Base-by-base conservation (phyloP, 2,113 vertebrate genomes). In the Carassius auratus region DNA sequence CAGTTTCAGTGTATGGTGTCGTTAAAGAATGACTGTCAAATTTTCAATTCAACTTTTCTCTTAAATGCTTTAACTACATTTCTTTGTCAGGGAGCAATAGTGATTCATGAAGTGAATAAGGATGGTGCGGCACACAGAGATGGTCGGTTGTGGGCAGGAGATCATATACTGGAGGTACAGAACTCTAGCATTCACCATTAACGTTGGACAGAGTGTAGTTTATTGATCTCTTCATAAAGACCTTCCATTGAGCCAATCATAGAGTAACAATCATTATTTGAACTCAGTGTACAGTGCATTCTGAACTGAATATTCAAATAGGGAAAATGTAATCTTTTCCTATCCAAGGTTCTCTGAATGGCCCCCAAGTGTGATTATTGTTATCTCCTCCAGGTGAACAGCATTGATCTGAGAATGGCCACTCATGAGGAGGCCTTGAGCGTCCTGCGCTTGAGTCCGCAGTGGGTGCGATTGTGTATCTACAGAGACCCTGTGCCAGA, bases 61-160 rank as follows among this genome's bases (percentile, higher is more conserved):
- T 30, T 69, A 33, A 48, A 64, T 26, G 4, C 48, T 33, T 30
- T 30, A 12, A 66, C 23, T 21, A 59, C 12, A 21, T 66, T 9
- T 64, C 30, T 26, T 19, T 66, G n/a, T 55, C 87, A 99, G 98
- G 98, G 97, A 86, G 96, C 95, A 88, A 97, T 98, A 88, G 96
- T 98, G 90, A 96, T 99, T 90, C 98, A 98, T 87, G 98, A 99
- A 92, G 96, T 99, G 3, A 98, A 98, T 89, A 95, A 97, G 91
- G 98, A 97, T 87, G 97, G 98, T 81, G 97, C 97, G 59, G 97
- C 97, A 62, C 97, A 96, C 87, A 98, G 96, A 93, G 98, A 99
- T 83, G 96, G 98, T 50, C 95, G 98, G 85, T 92, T 99, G 3
- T 96, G 95, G 95, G 97, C 97, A 88, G 98, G 98, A 33, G 98